Conservation (phyloP, 2,797 vertebrate species). For the Ptychadena robeensis region DNA sequence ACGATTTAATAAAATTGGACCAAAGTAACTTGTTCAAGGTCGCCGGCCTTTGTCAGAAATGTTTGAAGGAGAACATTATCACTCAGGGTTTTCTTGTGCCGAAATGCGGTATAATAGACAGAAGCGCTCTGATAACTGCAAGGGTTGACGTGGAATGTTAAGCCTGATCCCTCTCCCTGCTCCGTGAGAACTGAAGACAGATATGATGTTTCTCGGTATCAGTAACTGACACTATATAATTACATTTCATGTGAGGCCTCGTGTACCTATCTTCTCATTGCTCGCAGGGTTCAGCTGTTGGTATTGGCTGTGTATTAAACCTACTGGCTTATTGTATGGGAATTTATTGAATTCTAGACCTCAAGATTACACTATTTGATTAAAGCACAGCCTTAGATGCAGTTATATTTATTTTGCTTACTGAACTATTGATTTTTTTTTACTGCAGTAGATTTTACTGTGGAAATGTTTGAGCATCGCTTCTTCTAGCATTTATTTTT, state of each 20-base stretch:
- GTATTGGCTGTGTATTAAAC: constrained; percentile 40
- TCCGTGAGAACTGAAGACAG: constrained; percentile 31
- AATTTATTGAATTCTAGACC: constrained; percentile 48
- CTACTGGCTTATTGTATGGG: constrained; percentile 43
- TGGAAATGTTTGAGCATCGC: not conserved
- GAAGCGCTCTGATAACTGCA: constrained; percentile 8
- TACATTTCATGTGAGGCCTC: constrained; percentile 54
- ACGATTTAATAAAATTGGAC: not conserved
- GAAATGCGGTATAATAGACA: constrained; percentile 9
- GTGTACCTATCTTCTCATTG: constrained; percentile 43
- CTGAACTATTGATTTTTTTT: not conserved
- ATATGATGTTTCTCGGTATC: constrained; percentile 49
- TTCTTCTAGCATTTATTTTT: not conserved
- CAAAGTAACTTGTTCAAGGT: constrained; percentile 32
- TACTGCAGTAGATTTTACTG: not conserved
- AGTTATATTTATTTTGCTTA: constrained; percentile 4
- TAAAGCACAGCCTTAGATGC: constrained; percentile 3
- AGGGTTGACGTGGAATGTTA: constrained; percentile 31
- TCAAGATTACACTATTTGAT: constrained; percentile 27
- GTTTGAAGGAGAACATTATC: constrained; percentile 23
- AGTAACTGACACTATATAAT: constrained; percentile 56
- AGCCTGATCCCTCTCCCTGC: constrained; percentile 26
- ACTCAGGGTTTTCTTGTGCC: not conserved
- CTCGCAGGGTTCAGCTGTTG: constrained; percentile 54
- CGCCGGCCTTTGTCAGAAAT: not conserved